Base-by-base conservation (phyloP, 2,113 vertebrate genomes). In the Lophura nycthemera region DNA sequence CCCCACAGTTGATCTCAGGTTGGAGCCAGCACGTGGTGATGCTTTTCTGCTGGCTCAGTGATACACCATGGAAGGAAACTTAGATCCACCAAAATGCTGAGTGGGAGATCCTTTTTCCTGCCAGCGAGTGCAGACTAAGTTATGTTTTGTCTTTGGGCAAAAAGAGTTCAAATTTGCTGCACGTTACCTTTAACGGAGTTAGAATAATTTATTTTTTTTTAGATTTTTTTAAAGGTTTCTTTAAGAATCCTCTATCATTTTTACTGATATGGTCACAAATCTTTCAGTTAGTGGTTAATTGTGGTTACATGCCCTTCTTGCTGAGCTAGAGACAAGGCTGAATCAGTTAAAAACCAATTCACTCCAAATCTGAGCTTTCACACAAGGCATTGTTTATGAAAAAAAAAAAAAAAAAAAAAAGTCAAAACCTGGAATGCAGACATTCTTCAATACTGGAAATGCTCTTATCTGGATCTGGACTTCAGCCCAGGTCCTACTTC, bases 381-480 rank as follows among this genome's bases (percentile, higher is more conserved):
- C 56, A 79, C 30, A 73, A 66, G 71, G 56, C 43, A 79, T 24
- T 83, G 88, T 93, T 86, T 94, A 85, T 2, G 3, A 67, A 56
- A 38, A 70, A n/a, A 50, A 56, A 38, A 70, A 67, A 56, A 38
- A 70, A n/a, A 50, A 56, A 38, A 70, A 29, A 30, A 93, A 83
- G 81, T 59, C 40, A 91, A 91, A 93, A 88, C 20, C 38, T 60
- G 77, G 83, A 96, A 93, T 79, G 91, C 22, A 92, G 93, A 92
- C 6, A 10, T 91, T 83, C 67, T 83, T 92, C 75, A 83, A 11
- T 83, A 79, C 54, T 82, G 71, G 59, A 94, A 95, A 85, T 89
- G 63, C 16, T 87, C 40, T 94, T 92, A 87, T 64, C 77, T 85
- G 45, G 88, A 83, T 85, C 82, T 90, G 75, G 64, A 81, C 80